Evolutionary conservation across 2,113 vertebrate genomes (phyloP).

Genomic region (Egretta garzetta): DNA sequence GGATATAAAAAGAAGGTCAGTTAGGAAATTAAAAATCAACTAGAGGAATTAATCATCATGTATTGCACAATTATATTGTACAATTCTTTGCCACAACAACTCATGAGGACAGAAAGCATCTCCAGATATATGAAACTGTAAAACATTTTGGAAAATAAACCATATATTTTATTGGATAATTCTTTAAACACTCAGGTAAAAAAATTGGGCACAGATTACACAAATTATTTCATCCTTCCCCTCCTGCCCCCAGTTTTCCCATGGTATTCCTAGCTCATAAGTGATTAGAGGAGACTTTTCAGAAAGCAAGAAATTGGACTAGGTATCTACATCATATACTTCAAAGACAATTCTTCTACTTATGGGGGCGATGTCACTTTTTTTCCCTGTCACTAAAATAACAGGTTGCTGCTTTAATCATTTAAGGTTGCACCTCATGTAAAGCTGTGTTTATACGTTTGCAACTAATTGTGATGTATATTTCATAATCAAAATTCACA

Average conservation of each 20-base stretch:
- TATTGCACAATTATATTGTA: background rate
- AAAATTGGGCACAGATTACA: background rate
- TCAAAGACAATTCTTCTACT: background rate
- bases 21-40: background rate
- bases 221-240: background rate
- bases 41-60: background rate
- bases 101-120: background rate
- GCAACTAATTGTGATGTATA: background rate
- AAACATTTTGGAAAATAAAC: background rate
- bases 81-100: background rate
- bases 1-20: background rate
- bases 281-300: background rate
- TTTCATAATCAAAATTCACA: background rate
- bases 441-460: background rate
- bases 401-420: background rate
- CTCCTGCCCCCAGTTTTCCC: background rate
- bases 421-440: background rate
- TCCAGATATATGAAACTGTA: background rate
- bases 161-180: background rate
- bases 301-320: background rate
- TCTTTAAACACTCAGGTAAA: background rate
- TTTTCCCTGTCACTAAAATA: background rate
- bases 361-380: background rate
- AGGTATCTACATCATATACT: background rate
- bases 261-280: rapidly evolving